Evolutionary conservation across 2,113 vertebrate species (phyloP), one percentile per base, ranked within the genome.

Genomic region (Pholis gunnellus): DNA sequence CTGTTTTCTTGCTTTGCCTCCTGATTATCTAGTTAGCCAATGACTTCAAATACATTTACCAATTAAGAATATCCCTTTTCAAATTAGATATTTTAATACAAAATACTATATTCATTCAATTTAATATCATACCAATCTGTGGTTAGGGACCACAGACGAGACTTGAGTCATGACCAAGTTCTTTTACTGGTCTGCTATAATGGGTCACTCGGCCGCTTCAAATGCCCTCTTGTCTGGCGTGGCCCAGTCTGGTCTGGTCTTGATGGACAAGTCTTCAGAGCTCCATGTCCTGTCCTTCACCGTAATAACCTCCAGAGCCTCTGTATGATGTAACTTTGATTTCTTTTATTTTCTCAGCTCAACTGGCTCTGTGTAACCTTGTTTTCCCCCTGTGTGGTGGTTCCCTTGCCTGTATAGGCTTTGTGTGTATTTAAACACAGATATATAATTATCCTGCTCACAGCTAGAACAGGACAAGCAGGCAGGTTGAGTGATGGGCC

Each of bases 401-500:
- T 97, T 96, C 57, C 77, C 80, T 84, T 79, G 80, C 84, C 97
- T 97, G 95, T 97, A 97, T 96, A 96, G 96, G 97, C 84, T 90
- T 97, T 97, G 96, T 97, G 95, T 97, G 96, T 97, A 97, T 97
- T 96, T 97, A 95, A 96, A 97, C 95, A 93, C 95, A 95, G 95
- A 95, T 97, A 96, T 97, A 90, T 95, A 81, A 96, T 96, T 72
- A 88, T 91, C 96, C 96, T 97, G 97, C 96, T 97, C 97, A 95
- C 96, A 94, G 94, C 95, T 96, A 95, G 95, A 96, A 96, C 95
- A 95, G 96, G 95, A 95, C 96, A 97, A 95, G 96, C 91, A 85
- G 86, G 65, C 5, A 75, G 96, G 94, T 82, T 86, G 83, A 92
- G 82, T 95, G 94, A 96, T 95, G 95, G 95, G 22, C 25, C 6